These are phyloP conservation scores for Paramisgurnus dabryanus DNA, from an alignment of 2,113 vertebrate species.

Conservation along the genomic window DNA sequence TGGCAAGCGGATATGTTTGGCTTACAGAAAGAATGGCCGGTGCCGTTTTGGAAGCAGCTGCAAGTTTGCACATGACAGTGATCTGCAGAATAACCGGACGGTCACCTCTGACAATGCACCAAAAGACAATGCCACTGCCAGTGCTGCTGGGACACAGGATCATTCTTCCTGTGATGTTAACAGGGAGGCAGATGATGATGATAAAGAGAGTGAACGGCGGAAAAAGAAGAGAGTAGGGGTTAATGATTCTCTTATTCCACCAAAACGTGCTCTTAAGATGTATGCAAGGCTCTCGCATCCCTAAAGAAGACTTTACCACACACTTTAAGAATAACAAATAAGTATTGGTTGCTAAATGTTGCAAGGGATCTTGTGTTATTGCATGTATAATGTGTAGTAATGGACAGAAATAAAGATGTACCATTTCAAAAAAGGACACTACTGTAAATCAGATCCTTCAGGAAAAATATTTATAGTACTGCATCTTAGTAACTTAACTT, in stretches of 20 bases:
- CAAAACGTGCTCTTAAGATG: constrained; percentile 76
- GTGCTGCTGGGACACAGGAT: constrained; percentile 6
- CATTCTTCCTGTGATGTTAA: neutral
- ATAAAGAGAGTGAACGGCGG: constrained; percentile 55
- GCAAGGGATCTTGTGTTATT: too few species aligned
- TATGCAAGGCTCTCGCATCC: constrained; percentile 51
- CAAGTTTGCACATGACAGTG: constrained; percentile 80
- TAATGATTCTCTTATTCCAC: constrained; percentile 76
- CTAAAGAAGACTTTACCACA: neutral
- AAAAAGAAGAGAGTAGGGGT: constrained; percentile 76
- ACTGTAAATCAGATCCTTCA: too few species aligned
- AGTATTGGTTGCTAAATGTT: too few species aligned
- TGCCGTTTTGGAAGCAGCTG: constrained; percentile 80
- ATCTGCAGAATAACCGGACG: constrained; percentile 66
- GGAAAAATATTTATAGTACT: neutral
- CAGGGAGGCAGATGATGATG: constrained; percentile 48
- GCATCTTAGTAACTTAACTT: neutral
- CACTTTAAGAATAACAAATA: neutral
- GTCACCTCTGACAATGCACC: neutral
- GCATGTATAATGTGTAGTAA: neutral
- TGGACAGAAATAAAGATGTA: neutral
- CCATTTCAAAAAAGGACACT: neutral
- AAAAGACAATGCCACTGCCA: neutral
- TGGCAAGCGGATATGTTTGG: constrained; percentile 72
- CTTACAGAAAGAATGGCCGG: constrained; percentile 75